Conservation (phyloP, 2,797 vertebrate genomes). For the Pipistrellus pipistrellus region DNA sequence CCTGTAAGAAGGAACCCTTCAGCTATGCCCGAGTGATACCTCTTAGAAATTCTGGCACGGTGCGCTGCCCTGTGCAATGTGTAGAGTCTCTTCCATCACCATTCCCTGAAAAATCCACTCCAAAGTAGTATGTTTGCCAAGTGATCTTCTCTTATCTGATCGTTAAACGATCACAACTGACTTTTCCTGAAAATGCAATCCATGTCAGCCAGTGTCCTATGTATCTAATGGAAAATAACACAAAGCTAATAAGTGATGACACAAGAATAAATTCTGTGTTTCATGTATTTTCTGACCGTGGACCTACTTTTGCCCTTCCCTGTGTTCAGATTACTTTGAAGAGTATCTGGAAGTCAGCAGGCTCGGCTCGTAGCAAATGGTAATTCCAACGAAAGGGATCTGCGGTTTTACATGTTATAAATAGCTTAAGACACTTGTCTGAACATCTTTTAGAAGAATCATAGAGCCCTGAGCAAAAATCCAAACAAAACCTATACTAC, state of each 20-base stretch:
- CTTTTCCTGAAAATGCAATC: not conserved
- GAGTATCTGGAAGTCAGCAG: not conserved
- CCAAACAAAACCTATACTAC: not conserved
- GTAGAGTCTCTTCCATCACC: not conserved
- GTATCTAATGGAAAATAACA: too few species aligned
- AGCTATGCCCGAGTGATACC: too few species aligned
- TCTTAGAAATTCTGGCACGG: not conserved
- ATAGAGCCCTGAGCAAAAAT: constrained; percentile 22
- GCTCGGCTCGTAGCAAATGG: not conserved
- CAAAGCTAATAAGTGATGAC: too few species aligned
- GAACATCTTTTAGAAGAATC: constrained; percentile 31
- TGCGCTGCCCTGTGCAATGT: not conserved
- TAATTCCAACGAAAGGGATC: not conserved
- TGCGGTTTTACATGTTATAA: not conserved
- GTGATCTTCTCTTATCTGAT: not conserved
- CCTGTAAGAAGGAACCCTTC: not conserved
- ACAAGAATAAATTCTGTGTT: too few species aligned
- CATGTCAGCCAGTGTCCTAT: not conserved
- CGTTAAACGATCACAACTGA: not conserved
- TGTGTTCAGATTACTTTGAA: not conserved
- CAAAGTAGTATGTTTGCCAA: not conserved
- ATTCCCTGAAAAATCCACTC: not conserved
- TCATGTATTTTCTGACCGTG: too few species aligned
- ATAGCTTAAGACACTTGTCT: constrained; percentile 35
- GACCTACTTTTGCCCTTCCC: too few species aligned